Evolutionary conservation across 2,113 vertebrate species (phyloP), one percentile per base, ranked within the genome.

Genomic region (Brevimyrus niger): DNA sequence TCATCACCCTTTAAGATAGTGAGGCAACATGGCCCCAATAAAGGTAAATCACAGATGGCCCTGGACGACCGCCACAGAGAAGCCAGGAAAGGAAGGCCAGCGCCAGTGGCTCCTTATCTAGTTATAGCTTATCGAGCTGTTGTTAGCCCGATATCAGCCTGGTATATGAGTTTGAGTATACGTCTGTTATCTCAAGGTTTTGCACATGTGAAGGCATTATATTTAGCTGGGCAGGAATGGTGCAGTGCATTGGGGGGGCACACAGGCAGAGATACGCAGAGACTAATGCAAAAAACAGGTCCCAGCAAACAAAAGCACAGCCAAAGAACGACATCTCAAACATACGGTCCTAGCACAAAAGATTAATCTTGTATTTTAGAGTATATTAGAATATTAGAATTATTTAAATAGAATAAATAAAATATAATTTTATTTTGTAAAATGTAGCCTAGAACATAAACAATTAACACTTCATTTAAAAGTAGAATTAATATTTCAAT

Each of bases 171-270:
- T 86, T 27, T 53, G 50, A 53, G 48, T 38, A 21, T 38, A 87
- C 50, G n/a, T 21, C 50, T 35, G 31, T 53, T 87, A 87, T 87
- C 85, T 87, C 7, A 35, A 38, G 3, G 27, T 87, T 38, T 35
- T 87, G n/a, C 85, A 87, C 10, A 86, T 86, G 85, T 86, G 27
- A 38, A 53, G 50, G 85, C n/a, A 87, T 87, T 53, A 87, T 87
- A 53, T 55, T 55, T 53, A 87, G 5, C 27, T 47, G 23, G 47
- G 50, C 50, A 38, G 48, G 17, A 44, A 23, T 23, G 42, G 76
- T 38, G n/a, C 35, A 21, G 76, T 82, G 31, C 15, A 82, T 82
- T 1, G 53, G 44, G 17, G 80, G 44, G 80, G 21, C 8, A n/a
- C 82, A 47, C 82, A n/a, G 7, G 44, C 42, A 84, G 9, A n/a